Evolutionary conservation across 2,797 vertebrate species (phyloP), one percentile per base, ranked within the genome.

Genomic region (Falco berigora): DNA sequence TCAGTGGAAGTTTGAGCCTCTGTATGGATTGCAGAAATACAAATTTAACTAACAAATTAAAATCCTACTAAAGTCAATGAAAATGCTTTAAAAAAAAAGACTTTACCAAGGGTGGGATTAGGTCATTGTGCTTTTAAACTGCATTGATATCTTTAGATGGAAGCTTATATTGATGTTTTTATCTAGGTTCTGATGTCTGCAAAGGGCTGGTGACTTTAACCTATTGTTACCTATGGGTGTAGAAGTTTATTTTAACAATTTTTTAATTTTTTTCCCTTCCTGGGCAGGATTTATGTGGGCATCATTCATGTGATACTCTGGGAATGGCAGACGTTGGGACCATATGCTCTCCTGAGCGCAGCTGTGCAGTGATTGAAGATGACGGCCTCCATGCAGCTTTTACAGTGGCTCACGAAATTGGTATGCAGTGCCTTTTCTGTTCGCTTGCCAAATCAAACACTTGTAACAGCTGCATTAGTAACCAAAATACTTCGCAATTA

Each of bases 291-390:
- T 98, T 99, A 96, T 99, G 99, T 86, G 99, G 99, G 95, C 99
- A 99, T 97, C 99, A 99, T 98, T 99, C 99, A 86, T 99, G 99
- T 49, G 99, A 99, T 98, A 99, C 99, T 77, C 98, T 99, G 98
- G 99, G 99, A 97, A 99, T 99, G 99, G 99, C 99, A 77, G 99
- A 99, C 96, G 99, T 99, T 77, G 99, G 99, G 93, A 99, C 99
- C 96, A 98, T 99, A 98, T 99, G 99, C 98, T 98, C 99, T 72
- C 99, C 99, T 1, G 99, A 99, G 98, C 98, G 99, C 97, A 99
- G 99, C 99, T 99, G 99, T 78, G 99, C 99, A 4, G 99, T 99
- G 97, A 99, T 99, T 91, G 99, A 99, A 97, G 99, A 99, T 69
- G 99, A 99, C 77, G 99, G 99, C 36, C 99, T 99, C 84, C 99